A percentile compares a stretch with the other conserved stretches of the same genome.
phyloP scores from a whole-genome alignment of 1,140 invertebrate species.

The Lepidurus couesii region DNA sequence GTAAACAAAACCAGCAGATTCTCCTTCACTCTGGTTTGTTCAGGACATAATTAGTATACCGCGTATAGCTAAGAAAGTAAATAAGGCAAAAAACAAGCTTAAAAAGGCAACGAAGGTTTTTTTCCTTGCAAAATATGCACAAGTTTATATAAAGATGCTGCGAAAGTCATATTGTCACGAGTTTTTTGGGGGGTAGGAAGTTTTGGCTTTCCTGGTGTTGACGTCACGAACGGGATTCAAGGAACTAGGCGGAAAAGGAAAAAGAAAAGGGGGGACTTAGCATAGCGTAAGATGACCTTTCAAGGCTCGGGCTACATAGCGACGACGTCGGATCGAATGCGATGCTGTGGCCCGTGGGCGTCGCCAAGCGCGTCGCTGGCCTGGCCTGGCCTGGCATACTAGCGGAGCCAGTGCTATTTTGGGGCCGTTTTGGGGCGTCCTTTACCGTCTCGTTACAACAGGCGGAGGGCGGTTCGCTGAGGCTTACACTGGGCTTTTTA shows the following conservation, averaged over 20 bases:
- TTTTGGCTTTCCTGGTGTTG: neutral
- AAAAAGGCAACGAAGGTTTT: too few relatives aligned
- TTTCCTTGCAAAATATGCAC: neutral
- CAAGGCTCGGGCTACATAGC: conserved; percentile 9
- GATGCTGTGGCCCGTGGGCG: neutral
- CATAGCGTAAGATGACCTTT: conserved; percentile 14
- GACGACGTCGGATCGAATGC: neutral
- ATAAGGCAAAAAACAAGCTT: neutral
- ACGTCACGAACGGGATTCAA: neutral
- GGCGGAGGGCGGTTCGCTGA: neutral
- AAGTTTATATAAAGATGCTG: neutral
- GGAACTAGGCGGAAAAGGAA: neutral
- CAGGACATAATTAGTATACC: conserved; percentile 4
- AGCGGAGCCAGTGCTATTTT: neutral
- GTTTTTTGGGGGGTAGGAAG: neutral
- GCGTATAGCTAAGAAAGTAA: neutral
- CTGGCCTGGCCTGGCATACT: neutral
- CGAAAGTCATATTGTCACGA: conserved; percentile 1
- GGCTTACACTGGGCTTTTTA: neutral
- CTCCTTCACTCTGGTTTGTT: neutral
- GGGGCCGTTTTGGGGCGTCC: neutral
- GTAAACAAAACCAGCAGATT: neutral
- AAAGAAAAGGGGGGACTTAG: neutral
- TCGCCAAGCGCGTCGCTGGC: neutral
- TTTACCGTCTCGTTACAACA: neutral